These are phyloP conservation scores for Bemisia tabaci DNA, from an alignment of 1,140 invertebrate species.

Conservation along the genomic window DNA sequence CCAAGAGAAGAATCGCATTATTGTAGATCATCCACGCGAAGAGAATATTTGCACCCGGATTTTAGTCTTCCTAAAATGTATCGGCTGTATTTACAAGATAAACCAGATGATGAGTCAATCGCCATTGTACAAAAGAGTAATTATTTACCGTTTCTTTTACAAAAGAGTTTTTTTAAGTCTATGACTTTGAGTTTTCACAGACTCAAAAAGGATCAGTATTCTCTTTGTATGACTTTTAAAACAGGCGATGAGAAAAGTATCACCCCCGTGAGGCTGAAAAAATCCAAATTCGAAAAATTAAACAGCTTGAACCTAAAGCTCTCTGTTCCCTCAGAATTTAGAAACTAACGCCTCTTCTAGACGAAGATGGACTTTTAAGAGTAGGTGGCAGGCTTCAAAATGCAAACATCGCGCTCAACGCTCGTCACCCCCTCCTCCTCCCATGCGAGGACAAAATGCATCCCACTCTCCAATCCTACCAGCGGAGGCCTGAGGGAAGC, in stretches of 20 bases:
- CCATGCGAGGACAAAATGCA: too few relatives aligned
- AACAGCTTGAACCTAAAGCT: too few relatives aligned
- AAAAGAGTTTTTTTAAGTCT: conserved; percentile 11
- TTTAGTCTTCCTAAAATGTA: conserved; percentile 11
- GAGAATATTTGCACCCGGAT: conserved; percentile 8
- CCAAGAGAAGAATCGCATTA: conserved; percentile 10
- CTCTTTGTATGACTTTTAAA: conserved; percentile 20
- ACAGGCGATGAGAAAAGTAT: conserved; percentile 15
- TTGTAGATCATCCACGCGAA: conserved; percentile 5
- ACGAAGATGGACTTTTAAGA: too few relatives aligned
- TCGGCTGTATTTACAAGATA: conserved; percentile 7
- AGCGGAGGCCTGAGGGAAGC: too few relatives aligned
- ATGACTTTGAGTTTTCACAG: conserved; percentile 18
- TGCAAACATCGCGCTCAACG: too few relatives aligned
- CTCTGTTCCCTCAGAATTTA: too few relatives aligned
- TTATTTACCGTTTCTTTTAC: conserved; percentile 5
- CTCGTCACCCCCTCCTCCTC: too few relatives aligned
- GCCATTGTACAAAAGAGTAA: too few relatives aligned
- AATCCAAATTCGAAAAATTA: conserved; percentile 17
- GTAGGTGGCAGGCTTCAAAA: too few relatives aligned
- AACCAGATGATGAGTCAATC: conserved; percentile 2
- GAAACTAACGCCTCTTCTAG: too few relatives aligned
- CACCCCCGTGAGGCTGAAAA: conserved; percentile 19
- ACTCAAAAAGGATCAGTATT: conserved; percentile 23
- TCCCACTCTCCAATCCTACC: too few relatives aligned